Conservation (phyloP, 2,113 vertebrate genomes). For the Poeciliopsis retropinna region DNA sequence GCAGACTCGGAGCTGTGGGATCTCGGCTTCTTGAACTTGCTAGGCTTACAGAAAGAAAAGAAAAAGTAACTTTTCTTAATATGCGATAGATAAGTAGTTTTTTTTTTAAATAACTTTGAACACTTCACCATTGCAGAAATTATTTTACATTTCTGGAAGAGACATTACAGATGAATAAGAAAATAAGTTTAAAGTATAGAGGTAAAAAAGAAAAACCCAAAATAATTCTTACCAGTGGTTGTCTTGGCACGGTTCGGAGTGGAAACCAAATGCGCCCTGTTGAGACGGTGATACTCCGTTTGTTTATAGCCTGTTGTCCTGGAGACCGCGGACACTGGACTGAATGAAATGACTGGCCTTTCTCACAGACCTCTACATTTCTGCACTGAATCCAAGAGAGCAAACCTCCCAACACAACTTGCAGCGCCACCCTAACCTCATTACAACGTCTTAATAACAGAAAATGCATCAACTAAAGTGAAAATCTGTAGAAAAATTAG, state of each 20-base stretch:
- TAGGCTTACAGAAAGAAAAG: slow-evolving; percentile 69
- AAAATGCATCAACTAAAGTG: no score
- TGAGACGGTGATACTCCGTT: slow-evolving; percentile 28
- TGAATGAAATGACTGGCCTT: background rate
- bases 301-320: slow-evolving; percentile 61
- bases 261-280: slow-evolving; percentile 29
- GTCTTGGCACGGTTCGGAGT: slow-evolving; percentile 36
- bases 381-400: no score
- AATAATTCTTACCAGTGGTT: slow-evolving; percentile 46
- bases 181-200: no score
- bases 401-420: no score
- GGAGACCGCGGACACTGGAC: slow-evolving; percentile 24
- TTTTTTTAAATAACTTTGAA: background rate
- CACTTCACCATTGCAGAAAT: slow-evolving; percentile 42
- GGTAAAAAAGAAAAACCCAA: no score
- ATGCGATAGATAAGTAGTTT: background rate
- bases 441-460: no score
- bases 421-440: no score
- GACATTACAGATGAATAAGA: background rate
- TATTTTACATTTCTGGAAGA: slow-evolving; percentile 30
- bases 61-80: background rate
- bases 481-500: no score
- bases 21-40: slow-evolving; percentile 73
- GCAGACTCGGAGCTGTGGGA: slow-evolving; percentile 53
- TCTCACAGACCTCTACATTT: no score